Evolutionary conservation across 1,140 invertebrate species (phyloP).

Genomic region (Ladona fulva): DNA sequence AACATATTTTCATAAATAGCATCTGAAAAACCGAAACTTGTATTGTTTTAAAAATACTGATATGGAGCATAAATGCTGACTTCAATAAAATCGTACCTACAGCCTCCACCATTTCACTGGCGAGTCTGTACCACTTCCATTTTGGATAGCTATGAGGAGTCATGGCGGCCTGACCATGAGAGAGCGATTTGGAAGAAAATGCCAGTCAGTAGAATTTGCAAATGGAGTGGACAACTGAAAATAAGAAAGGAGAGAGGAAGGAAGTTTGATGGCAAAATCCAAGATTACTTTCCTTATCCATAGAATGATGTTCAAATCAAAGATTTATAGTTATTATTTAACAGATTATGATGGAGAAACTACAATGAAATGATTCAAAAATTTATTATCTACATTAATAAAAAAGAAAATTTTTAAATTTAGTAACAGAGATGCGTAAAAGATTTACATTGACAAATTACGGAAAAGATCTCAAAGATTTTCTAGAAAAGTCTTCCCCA

Average conservation of each 20-base stretch:
- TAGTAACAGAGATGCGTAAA: too few species aligned
- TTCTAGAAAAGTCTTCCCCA: too few species aligned
- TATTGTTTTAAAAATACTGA: too few species aligned
- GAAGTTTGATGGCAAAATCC: not conserved
- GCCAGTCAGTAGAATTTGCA: not conserved
- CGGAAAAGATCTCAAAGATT: too few species aligned
- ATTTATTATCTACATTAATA: too few species aligned
- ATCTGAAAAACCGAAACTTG: too few species aligned
- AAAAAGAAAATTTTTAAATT: too few species aligned
- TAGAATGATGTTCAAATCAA: too few species aligned
- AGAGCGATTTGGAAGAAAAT: not conserved
- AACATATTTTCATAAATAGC: too few species aligned
- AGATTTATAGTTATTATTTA: not conserved
- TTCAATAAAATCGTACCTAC: not conserved
- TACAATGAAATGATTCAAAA: not conserved
- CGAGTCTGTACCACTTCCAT: not conserved
- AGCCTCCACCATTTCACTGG: slow-evolving; percentile 2
- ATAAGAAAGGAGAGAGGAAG: slow-evolving; percentile 8
- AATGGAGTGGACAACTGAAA: slow-evolving; percentile 2
- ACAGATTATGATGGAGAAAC: not conserved
- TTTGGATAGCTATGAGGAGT: not conserved
- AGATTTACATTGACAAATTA: too few species aligned
- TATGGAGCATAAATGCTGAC: too few species aligned
- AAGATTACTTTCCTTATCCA: not conserved
- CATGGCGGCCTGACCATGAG: not conserved